These are phyloP conservation scores for Sesamia inferens DNA, from an alignment of 2,888 invertebrate genomes.

Conservation along the genomic window DNA sequence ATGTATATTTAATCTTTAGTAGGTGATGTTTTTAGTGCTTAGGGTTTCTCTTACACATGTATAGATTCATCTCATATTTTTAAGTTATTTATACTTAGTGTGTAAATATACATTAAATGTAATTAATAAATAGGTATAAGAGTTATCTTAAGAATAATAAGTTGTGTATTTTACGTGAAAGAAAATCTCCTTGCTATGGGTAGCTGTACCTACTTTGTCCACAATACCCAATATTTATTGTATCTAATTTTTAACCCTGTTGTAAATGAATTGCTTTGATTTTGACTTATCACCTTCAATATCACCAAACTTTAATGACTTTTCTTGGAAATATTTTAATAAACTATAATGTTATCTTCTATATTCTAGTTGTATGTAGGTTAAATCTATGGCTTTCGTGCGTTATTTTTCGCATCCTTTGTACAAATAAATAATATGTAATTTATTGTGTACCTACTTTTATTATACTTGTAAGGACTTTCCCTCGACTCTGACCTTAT, in stretches of 20 bases:
- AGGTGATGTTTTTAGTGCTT: too few species aligned
- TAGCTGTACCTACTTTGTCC: not conserved
- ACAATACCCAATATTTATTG: not conserved
- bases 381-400: not conserved
- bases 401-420: not conserved
- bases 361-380: not conserved
- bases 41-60: too few species aligned
- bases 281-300: not conserved
- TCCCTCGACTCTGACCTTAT: too few species aligned
- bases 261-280: not conserved
- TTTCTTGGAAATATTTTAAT: not conserved
- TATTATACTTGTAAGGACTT: not conserved
- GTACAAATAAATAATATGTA: too few species aligned
- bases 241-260: not conserved
- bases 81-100: not conserved
- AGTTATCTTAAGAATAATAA: not conserved
- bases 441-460: not conserved
- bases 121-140: not conserved
- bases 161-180: not conserved
- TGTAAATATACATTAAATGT: constrained; percentile 13
- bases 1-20: too few species aligned
- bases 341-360: not conserved
- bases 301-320: not conserved
- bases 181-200: not conserved
- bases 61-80: not conserved